Evolutionary conservation across 2,888 invertebrate species (phyloP).

Genomic region (Tipula unca): DNA sequence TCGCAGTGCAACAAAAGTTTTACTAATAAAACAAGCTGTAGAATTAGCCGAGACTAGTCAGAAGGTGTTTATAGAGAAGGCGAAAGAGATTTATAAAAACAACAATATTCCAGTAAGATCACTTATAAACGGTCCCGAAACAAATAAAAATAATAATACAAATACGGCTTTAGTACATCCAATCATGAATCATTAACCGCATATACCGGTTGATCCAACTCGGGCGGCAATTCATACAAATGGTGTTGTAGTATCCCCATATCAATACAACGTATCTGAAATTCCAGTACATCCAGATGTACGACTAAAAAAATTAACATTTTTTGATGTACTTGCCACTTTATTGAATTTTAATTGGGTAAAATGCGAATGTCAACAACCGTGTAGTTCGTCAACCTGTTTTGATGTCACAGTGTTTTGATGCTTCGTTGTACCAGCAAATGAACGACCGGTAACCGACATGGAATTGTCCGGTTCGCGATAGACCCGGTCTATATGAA

Average conservation of each 20-base stretch:
- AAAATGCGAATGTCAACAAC: constrained; percentile 84
- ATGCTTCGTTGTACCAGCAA: constrained; percentile 86
- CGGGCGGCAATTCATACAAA: constrained; percentile 37
- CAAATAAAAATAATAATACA: neutral
- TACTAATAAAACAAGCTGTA: constrained; percentile 65
- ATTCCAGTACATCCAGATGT: constrained; percentile 90
- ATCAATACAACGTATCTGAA: constrained; percentile 40
- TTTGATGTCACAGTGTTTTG: constrained; percentile 97
- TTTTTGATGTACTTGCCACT: constrained; percentile 82
- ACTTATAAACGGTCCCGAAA: too few relatives aligned
- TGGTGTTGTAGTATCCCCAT: constrained; percentile 40
- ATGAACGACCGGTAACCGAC: constrained; percentile 99
- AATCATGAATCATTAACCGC: constrained; percentile 22
- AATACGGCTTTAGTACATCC: constrained; percentile 1
- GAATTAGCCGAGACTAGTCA: constrained; percentile 59
- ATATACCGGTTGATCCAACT: constrained; percentile 24
- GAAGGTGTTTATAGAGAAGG: constrained; percentile 39
- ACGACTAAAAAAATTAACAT: constrained; percentile 82
- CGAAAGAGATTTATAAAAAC: neutral
- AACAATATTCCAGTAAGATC: neutral
- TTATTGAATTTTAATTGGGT: constrained; percentile 91
- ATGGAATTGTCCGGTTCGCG: constrained; percentile 98
- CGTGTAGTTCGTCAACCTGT: constrained; percentile 74
- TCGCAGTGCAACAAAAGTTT: constrained; percentile 70
- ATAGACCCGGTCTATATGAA: constrained; percentile 82